Percentiles rank a stretch among this genome's conserved stretches.
These are phyloP conservation scores for Gopherus flavomarginatus DNA, from an alignment of 2,113 vertebrate species.

Conservation along the genomic window DNA sequence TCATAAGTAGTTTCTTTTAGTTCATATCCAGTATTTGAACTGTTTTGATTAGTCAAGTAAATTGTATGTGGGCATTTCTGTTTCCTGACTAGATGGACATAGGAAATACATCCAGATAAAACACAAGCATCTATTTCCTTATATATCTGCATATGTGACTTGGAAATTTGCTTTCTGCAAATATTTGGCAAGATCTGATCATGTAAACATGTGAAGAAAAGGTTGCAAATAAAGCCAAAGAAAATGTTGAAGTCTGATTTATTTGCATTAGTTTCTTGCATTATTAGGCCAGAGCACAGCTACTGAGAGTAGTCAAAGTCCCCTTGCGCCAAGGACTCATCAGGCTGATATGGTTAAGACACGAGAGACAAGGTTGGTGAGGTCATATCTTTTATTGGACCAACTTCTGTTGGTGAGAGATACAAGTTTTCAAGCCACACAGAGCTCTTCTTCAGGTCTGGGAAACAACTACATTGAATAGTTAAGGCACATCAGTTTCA, in stretches of 20 bases:
- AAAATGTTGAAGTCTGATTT: background rate
- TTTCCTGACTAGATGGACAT: background rate
- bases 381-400: background rate
- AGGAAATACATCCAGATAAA: background rate
- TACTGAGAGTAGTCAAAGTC: background rate
- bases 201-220: background rate
- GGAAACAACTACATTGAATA: background rate
- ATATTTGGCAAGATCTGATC: background rate
- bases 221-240: background rate
- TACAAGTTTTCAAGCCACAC: background rate
- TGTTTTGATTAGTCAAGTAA: background rate
- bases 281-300: background rate
- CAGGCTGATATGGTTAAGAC: background rate
- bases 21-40: background rate
- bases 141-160: background rate
- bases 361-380: background rate
- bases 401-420: background rate
- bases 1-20: background rate
- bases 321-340: background rate
- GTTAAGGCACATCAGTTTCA: background rate
- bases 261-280: background rate
- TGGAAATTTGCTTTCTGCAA: background rate
- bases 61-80: background rate
- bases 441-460: background rate
- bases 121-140: background rate